Percentiles rank a stretch among this genome's conserved stretches.
These are phyloP conservation scores for Cheirogaleus major DNA, from an alignment of 2,797 vertebrate genomes.

Conservation along the genomic window DNA sequence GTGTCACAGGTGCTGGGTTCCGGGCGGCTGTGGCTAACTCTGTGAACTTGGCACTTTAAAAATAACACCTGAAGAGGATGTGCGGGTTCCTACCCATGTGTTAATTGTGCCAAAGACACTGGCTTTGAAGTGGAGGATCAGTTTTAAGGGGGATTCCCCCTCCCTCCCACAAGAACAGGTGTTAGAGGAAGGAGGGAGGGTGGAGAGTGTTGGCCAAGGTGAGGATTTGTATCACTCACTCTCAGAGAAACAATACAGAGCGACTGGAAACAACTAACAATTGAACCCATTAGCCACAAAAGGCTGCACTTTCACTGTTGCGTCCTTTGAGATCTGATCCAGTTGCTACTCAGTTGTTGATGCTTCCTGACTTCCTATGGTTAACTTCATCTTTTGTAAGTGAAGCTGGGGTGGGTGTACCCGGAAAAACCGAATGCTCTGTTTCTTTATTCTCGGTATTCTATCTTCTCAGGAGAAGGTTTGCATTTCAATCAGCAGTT, in stretches of 20 bases:
- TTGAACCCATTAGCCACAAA: constrained; percentile 43
- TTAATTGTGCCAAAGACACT: neutral
- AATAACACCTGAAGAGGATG: neutral
- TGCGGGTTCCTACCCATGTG: neutral
- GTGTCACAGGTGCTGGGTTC: neutral
- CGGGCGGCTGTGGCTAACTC: neutral
- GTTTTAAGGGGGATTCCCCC: neutral
- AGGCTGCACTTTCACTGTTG: constrained; percentile 59
- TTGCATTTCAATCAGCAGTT: constrained; percentile 41
- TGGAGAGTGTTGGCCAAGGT: neutral
- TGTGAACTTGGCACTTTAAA: neutral
- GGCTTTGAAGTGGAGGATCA: neutral
- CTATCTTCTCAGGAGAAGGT: constrained; percentile 27
- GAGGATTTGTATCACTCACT: constrained; percentile 13
- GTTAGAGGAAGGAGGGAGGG: neutral
- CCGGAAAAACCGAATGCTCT: neutral
- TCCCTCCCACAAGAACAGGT: constrained; percentile 42
- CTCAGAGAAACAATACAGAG: constrained; percentile 64
- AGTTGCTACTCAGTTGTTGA: constrained; percentile 40
- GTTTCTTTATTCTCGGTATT: constrained; percentile 47
- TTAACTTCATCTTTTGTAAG: constrained; percentile 25
- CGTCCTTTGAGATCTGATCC: constrained; percentile 52
- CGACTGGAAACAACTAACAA: constrained; percentile 13
- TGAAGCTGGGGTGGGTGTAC: neutral
- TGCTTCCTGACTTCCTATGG: constrained; percentile 64